Evolutionary conservation across 1,140 invertebrate genomes (phyloP), one percentile per base, ranked within the genome.

Genomic region (Cotesia chilonis): DNA sequence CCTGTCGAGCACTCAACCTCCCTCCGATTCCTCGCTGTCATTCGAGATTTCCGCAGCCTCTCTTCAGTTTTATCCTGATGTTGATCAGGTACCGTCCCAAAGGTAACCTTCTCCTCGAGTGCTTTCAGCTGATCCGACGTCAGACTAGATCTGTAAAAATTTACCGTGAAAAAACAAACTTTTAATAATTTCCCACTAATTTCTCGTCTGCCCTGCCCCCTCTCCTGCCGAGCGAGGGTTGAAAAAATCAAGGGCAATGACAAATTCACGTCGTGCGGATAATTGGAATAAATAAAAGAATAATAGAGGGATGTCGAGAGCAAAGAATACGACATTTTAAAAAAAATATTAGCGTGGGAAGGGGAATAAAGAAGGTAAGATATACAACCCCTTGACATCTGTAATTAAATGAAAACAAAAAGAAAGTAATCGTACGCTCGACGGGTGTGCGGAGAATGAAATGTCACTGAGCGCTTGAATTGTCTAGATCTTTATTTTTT

Each of bases 361-460:
- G 60, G 60, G 65, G 57, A 61, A 54, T 38, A 35, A 67, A 41
- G 73, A 63, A 67, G 28, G 14, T 20, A 38, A 54, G 69, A 64
- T 79, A 77, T 79, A 81, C 83, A 86, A 86, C 84, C 84, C 82
- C 85, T 86, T 87, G 84, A 87, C 84, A 85, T 87, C 84, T 83
- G 84, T 87, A 87, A 87, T 87, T 87, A 86, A 86, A 86, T 83
- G 83, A 87, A 86, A 87, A 87, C 85, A 87, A 86, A 84, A 85
- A 84, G 80, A 84, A 86, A 85, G 82, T 85, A 86, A 86, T 87
- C 83, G 83, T 81, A 83, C 80, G 83, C 81, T 83, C 83, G 82
- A 80, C 78, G 77, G 76, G 80, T 67, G 77, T 81, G 76, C 72
- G 74, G 75, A 81, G 78, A 82, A 82, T 82, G 80, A 81, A 82